Evolutionary conservation across 1,140 invertebrate genomes (phyloP), one percentile per base, ranked within the genome.

Genomic region (Drosophila bocki): DNA sequence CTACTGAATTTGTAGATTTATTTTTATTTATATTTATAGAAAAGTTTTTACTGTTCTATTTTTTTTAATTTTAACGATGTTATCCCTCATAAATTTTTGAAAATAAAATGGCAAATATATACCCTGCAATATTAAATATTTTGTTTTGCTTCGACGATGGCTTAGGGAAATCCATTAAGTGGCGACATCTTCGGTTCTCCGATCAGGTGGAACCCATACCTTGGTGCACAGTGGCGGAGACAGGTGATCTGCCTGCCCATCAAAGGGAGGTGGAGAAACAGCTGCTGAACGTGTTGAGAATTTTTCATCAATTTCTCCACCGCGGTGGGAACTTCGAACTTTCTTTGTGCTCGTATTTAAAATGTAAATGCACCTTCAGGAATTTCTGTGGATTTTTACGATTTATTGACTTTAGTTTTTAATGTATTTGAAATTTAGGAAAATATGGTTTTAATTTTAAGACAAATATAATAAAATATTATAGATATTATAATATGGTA

Each of bases 231-330:
- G 42, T 58, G 51, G 42, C 47, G 35, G 45, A 44, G 45, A 53
- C 67, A 58, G 70, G 71, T 63, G 70, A 68, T 80, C 75, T 17
- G 63, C 35, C 39, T 47, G 47, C 44, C 54, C 48, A 54, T 76
- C 56, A 76, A 60, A 35, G 54, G 62, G 59, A 71, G 32, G 26
- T n/a, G 62, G 59, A 75, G 53, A 71, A 60, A 32, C 68, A 44
- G 26, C 75, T 50, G 50, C 17, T 37, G 57, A 69, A 78, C 83
- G 83, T 82, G 83, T 54, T 82, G 62, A 78, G 84, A 88, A 87
- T 87, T 62, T 75, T 83, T 29, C 58, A 83, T 70, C 57, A 80
- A 78, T 75, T 77, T 77, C 64, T 76, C 51, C 39, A 37, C 37
- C 17, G 41, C 48, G 48, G n/a, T 88, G 84, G 64, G 76, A 87